These are phyloP conservation scores for Bimastos eiseni DNA, from an alignment of 2,888 invertebrate genomes.

Conservation along the genomic window DNA sequence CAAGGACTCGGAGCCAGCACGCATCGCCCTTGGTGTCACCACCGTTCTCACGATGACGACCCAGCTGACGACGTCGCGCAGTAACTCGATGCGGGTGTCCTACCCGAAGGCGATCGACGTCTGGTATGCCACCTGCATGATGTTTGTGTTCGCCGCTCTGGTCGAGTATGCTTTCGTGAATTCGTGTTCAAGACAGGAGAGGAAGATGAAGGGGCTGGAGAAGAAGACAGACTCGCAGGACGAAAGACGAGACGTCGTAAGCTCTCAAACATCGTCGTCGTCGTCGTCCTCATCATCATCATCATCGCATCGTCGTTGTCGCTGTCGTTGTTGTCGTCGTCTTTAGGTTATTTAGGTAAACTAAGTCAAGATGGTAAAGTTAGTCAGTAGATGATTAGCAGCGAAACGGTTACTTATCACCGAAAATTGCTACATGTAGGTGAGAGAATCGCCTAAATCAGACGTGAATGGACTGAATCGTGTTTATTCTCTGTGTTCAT, in stretches of 20 bases:
- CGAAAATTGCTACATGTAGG: no score
- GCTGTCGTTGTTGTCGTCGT: no score
- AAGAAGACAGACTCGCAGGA: not conserved
- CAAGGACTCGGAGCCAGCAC: slow-evolving; percentile 46
- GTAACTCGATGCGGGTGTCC: slow-evolving; percentile 41
- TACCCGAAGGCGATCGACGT: slow-evolving; percentile 46
- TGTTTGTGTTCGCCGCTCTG: slow-evolving; percentile 43
- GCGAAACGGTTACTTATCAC: no score
- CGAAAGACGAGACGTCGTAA: slow-evolving; percentile 24
- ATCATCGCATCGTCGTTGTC: no score
- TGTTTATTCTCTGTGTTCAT: no score
- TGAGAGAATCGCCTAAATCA: no score
- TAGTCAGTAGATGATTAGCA: no score
- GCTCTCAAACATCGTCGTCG: not conserved
- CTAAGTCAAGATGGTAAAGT: no score
- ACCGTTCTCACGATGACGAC: slow-evolving; percentile 43
- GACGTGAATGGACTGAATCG: no score
- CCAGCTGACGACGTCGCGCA: slow-evolving; percentile 39
- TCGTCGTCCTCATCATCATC: not conserved
- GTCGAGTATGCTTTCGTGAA: slow-evolving; percentile 45
- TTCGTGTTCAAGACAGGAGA: slow-evolving; percentile 22
- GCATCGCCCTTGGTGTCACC: slow-evolving; percentile 46
- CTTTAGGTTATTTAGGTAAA: no score
- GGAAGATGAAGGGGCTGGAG: slow-evolving; percentile 1
- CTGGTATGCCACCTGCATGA: slow-evolving; percentile 45